Base-by-base conservation (phyloP, 2,888 invertebrate genomes). In the Papilio demoleus region DNA sequence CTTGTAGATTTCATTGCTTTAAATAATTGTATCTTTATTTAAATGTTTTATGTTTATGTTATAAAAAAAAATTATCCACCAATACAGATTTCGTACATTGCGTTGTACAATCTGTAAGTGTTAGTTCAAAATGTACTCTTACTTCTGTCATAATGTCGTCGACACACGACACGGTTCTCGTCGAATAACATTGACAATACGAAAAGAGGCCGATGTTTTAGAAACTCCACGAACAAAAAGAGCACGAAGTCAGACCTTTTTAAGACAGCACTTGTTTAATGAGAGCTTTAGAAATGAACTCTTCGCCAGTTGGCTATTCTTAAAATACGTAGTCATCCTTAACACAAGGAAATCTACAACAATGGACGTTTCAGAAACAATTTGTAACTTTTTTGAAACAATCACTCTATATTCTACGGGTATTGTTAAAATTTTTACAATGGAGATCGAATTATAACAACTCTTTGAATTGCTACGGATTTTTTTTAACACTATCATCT, bases 231-330 rank as follows among this genome's bases (percentile, higher is more conserved):
- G 36, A 60, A 65, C 27, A 68, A 68, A 67, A 65, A 60, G 40
- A 11, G 19, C 59, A 27, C 40, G 50, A 59, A 64, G 59, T 64
- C 40, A n/a, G 50, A 62, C 50, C 63, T 53, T 65, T 68, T 68
- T 31, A 68, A 68, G 60, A n/a, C 47, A 27, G 58, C 59, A 45
- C 45, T 68, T 65, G 64, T 50, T 65, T 42, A 68, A 65, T 65
- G 64, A 60, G 64, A 50, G 40, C 59, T 68, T 59, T 50, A 59
- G 64, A 68, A 68, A 68, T 45, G 58, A 50, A 60, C 19, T 42
- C 64, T 47, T 64, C 47, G 59, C 40, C 22, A 34, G 42, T 62
- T 61, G 24, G n/a, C 61, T 42, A 59, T 59, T 68, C 59, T 64
- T 40, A 64, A 58, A 36, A 34, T 31, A 45, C 50, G 24, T 50